phyloP scores from a whole-genome alignment of 2,797 vertebrate species.

The Brachyrhaphis roseni region DNA sequence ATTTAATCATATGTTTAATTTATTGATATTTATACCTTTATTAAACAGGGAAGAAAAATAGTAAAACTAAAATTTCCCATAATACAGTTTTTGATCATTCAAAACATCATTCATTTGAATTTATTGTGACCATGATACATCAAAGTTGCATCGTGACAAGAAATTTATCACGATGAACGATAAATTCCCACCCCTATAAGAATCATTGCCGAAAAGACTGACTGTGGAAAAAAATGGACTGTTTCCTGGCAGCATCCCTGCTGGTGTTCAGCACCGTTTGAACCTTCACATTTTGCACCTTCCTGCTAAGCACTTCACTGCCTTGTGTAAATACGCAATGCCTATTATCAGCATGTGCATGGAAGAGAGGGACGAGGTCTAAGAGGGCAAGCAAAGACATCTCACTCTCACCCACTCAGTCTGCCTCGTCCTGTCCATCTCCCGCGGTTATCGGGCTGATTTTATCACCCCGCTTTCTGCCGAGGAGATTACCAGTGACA shows the following conservation, averaged over 20 bases:
- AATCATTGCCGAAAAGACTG: background rate
- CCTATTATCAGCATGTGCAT: constrained; percentile 48
- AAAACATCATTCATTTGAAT: no score
- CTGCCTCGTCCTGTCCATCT: constrained; percentile 50
- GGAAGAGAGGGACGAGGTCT: constrained; percentile 37
- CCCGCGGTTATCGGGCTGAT: constrained; percentile 61
- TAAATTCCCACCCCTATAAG: background rate
- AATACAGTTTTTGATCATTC: no score
- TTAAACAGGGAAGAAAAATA: no score
- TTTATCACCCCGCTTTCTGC: constrained; percentile 65
- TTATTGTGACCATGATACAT: no score
- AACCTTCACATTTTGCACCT: constrained; percentile 12
- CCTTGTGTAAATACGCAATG: constrained; percentile 19
- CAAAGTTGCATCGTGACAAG: no score
- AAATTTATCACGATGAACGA: no score
- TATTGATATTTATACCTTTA: no score
- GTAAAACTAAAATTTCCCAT: no score
- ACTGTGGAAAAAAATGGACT: background rate
- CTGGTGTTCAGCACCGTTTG: constrained; percentile 17
- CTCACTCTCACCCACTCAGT: constrained; percentile 55
- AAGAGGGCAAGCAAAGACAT: constrained; percentile 22
- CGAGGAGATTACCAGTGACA: constrained; percentile 76
- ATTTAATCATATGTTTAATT: no score
- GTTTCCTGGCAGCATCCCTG: constrained; percentile 2
- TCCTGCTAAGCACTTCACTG: background rate